These are phyloP conservation scores for Macrophya annulata DNA, from an alignment of 2,888 invertebrate species.

Conservation along the genomic window DNA sequence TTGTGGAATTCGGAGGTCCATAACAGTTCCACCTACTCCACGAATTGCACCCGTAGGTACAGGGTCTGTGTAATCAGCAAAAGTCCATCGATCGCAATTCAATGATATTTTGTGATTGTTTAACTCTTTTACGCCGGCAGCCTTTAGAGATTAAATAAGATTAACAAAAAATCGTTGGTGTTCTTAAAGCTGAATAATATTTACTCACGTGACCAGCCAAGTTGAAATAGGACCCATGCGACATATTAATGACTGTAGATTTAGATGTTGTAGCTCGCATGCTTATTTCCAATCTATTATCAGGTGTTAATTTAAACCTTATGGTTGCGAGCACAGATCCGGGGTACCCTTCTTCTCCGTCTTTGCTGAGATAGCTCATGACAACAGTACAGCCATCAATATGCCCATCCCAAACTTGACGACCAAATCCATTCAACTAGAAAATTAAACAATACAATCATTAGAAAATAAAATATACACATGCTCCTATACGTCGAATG, in stretches of 20 bases:
- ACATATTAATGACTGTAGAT: conserved; percentile 83
- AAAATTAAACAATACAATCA: neutral
- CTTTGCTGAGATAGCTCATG: conserved; percentile 80
- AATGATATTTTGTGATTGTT: conserved; percentile 87
- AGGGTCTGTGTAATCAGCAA: conserved; percentile 84
- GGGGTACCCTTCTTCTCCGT: conserved; percentile 84
- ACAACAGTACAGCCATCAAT: conserved; percentile 77
- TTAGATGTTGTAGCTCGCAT: conserved; percentile 81
- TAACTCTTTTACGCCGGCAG: conserved; percentile 83
- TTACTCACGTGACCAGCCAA: conserved; percentile 82
- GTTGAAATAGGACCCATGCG: conserved; percentile 85
- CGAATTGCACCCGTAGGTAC: conserved; percentile 87
- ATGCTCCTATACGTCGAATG: neutral
- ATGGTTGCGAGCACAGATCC: conserved; percentile 81
- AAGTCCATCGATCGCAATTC: conserved; percentile 89
- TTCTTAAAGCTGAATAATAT: neutral
- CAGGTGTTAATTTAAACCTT: conserved; percentile 80
- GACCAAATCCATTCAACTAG: conserved; percentile 71
- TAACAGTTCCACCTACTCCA: conserved; percentile 86
- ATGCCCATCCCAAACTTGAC: conserved; percentile 79
- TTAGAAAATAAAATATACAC: neutral
- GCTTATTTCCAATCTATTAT: conserved; percentile 80
- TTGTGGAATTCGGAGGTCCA: conserved; percentile 87
- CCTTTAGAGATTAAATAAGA: conserved; percentile 76
- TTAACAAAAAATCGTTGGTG: neutral